Conservation (phyloP, 1,140 invertebrate genomes). For the Pachyrhynchus sulphureomaculatus region DNA sequence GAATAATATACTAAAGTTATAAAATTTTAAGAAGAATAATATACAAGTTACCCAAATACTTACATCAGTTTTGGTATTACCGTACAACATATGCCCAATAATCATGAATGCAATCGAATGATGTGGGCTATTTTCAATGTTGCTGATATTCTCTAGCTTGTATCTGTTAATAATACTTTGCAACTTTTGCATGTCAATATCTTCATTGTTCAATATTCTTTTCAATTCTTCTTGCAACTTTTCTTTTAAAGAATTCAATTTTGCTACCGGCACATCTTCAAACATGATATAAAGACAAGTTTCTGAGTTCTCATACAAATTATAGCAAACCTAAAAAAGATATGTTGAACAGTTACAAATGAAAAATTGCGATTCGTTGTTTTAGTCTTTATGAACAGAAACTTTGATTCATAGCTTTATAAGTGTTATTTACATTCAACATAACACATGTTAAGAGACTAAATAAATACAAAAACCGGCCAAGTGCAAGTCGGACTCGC, state of each 20-base stretch:
- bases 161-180: constrained; percentile 69
- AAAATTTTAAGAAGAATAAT: too few relatives aligned
- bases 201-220: constrained; percentile 54
- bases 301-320: constrained; percentile 70
- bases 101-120: constrained; percentile 71
- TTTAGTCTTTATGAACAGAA: too few relatives aligned
- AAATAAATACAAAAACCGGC: too few relatives aligned
- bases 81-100: constrained; percentile 83
- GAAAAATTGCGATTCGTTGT: neutral
- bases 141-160: constrained; percentile 69
- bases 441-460: too few relatives aligned
- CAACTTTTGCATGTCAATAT: constrained; percentile 77
- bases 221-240: constrained; percentile 61
- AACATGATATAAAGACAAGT: constrained; percentile 71
- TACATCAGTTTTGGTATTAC: constrained; percentile 72
- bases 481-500: too few relatives aligned
- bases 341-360: neutral
- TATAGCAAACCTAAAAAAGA: constrained; percentile 64
- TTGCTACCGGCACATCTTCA: constrained; percentile 72
- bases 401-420: too few relatives aligned
- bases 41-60: too few relatives aligned
- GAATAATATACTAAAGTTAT: too few relatives aligned
- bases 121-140: constrained; percentile 76
- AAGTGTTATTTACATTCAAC: too few relatives aligned
- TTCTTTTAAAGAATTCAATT: constrained; percentile 64